These are phyloP conservation scores for Hirtodrosophila duncani DNA, from an alignment of 2,888 invertebrate genomes.

Conservation along the genomic window DNA sequence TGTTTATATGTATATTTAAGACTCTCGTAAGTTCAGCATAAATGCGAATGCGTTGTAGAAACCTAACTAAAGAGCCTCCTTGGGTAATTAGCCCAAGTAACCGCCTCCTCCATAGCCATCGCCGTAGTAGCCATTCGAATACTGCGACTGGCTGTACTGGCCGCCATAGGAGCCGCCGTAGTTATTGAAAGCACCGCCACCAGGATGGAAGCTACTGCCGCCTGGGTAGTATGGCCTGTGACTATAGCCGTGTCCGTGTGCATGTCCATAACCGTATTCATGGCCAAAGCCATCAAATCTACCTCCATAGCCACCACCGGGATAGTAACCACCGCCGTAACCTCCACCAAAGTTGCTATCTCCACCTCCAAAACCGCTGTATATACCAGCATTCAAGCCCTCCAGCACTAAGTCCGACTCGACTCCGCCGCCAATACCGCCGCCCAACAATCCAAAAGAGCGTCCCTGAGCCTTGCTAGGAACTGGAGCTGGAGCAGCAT, in stretches of 20 bases:
- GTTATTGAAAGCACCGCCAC: conserved; percentile 52
- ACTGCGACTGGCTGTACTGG: conserved; percentile 59
- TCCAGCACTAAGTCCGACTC: too few species aligned
- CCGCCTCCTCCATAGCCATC: conserved; percentile 53
- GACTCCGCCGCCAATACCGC: too few species aligned
- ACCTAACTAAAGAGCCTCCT: conserved; percentile 38
- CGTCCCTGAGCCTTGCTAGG: conserved; percentile 68
- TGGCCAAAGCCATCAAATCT: conserved; percentile 38
- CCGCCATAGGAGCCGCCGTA: conserved; percentile 66
- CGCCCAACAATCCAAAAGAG: conserved; percentile 70
- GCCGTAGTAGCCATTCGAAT: conserved; percentile 59
- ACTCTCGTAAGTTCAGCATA: conserved; percentile 33
- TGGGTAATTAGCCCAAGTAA: conserved; percentile 48
- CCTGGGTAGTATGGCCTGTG: conserved; percentile 36
- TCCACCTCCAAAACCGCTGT: conserved; percentile 36
- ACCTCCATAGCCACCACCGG: conserved; percentile 22
- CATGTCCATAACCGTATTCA: conserved; percentile 46
- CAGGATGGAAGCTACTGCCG: conserved; percentile 45
- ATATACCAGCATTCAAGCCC: conserved; percentile 52
- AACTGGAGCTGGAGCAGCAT: conserved; percentile 48
- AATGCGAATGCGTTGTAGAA: conserved; percentile 29
- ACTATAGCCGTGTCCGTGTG: too few species aligned
- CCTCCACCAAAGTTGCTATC: too few species aligned
- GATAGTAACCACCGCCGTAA: conserved; percentile 46
- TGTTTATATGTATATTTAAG: too few species aligned